phyloP scores from a whole-genome alignment of 2,888 invertebrate species.

The Fragum whitleyi region DNA sequence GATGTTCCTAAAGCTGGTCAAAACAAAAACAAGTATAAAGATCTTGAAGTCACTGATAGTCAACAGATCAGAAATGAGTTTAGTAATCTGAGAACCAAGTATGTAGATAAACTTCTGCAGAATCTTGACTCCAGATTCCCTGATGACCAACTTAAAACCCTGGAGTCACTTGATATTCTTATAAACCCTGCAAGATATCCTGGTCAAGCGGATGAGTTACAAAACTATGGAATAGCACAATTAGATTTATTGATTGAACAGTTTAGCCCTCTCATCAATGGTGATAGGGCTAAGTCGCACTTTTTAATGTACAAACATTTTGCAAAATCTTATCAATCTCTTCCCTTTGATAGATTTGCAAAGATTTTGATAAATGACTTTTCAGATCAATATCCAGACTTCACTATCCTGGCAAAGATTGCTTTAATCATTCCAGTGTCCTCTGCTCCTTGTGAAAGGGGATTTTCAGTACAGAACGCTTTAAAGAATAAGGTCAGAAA shows the following conservation, averaged over 20 bases:
- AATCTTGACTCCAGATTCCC: conserved; percentile 47
- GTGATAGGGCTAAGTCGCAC: conserved; percentile 22
- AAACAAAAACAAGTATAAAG: background rate
- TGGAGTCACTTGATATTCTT: conserved; percentile 15
- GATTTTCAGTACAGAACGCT: conserved; percentile 43
- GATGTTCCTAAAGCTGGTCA: no score
- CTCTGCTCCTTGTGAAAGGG: conserved; percentile 57
- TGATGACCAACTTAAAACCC: conserved; percentile 19
- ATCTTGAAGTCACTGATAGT: conserved; percentile 35
- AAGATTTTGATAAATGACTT: background rate
- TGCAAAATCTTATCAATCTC: conserved; percentile 22
- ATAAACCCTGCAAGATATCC: conserved; percentile 52
- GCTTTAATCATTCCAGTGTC: conserved; percentile 56
- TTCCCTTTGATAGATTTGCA: conserved; percentile 42
- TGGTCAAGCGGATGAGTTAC: background rate
- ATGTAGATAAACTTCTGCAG: conserved; percentile 19
- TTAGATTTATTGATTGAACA: conserved; percentile 19
- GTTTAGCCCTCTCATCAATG: conserved; percentile 20
- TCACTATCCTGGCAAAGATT: conserved; percentile 35
- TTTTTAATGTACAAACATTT: conserved; percentile 49
- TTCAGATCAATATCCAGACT: conserved; percentile 44
- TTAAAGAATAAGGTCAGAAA: conserved; percentile 59
- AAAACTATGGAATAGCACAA: conserved; percentile 32
- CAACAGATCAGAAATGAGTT: conserved; percentile 35
- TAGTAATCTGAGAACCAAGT: conserved; percentile 24